These are phyloP conservation scores for Eleutherodactylus coqui DNA, from an alignment of 2,797 vertebrate species.

Conservation along the genomic window DNA sequence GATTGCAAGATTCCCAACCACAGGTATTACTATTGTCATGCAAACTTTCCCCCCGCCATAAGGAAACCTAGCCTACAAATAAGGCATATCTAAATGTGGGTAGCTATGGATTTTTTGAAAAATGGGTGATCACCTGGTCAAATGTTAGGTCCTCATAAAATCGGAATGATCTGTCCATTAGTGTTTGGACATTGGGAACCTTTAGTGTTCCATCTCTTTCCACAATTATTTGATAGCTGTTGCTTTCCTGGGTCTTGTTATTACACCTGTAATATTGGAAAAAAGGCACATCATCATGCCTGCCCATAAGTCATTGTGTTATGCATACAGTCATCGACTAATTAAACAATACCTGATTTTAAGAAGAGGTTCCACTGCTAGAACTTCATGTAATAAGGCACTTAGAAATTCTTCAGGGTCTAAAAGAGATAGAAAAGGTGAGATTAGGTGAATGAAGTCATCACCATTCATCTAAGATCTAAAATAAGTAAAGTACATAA, in stretches of 20 bases:
- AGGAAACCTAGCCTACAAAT: neutral
- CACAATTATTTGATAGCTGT: slow-evolving; percentile 83
- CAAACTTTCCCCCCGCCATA: neutral
- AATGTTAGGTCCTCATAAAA: slow-evolving; percentile 79
- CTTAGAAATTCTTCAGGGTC: slow-evolving; percentile 85
- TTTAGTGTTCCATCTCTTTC: slow-evolving; percentile 76
- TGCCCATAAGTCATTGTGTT: neutral
- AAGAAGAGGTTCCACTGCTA: slow-evolving; percentile 78
- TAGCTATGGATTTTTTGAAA: neutral
- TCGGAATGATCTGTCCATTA: slow-evolving; percentile 80
- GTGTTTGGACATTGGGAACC: slow-evolving; percentile 80
- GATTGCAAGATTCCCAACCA: neutral
- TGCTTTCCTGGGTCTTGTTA: slow-evolving; percentile 75
- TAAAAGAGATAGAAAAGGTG: slow-evolving; percentile 62
- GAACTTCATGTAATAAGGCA: slow-evolving; percentile 78
- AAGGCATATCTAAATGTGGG: neutral
- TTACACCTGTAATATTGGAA: slow-evolving; percentile 70
- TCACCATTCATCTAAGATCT: neutral
- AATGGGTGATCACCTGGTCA: slow-evolving; percentile 74
- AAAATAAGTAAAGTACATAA: neutral
- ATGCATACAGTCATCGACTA: neutral
- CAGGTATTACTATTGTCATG: neutral
- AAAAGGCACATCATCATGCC: neutral
- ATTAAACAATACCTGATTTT: slow-evolving; percentile 76
- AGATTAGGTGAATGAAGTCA: neutral